Percentiles rank a stretch among this genome's conserved stretches.
Conservation (phyloP, 2,797 vertebrate genomes). For the Phoeniculus purpureus region DNA sequence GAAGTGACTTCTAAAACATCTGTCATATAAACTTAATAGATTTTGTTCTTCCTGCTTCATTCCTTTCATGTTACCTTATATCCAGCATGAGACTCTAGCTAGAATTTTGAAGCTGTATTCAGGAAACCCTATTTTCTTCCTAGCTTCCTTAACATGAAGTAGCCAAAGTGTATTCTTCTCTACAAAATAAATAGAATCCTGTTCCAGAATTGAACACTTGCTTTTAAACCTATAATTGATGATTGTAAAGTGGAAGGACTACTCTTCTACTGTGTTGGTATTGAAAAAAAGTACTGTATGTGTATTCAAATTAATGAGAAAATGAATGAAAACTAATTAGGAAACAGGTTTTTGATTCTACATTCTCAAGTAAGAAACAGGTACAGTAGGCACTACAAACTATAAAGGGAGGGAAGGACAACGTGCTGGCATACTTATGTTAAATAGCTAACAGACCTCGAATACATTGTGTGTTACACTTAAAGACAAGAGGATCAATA, state of each 20-base stretch:
- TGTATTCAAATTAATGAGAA: neutral
- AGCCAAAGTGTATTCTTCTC: neutral
- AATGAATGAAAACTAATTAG: neutral
- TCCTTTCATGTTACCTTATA: neutral
- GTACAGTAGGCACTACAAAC: neutral
- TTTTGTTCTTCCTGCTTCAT: neutral
- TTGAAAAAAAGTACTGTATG: neutral
- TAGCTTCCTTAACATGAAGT: neutral
- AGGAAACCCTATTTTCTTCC: neutral
- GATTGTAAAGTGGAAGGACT: neutral
- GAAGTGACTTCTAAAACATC: neutral
- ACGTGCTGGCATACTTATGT: neutral
- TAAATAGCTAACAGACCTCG: conserved; percentile 32
- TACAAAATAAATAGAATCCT: neutral
- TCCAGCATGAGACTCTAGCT: neutral
- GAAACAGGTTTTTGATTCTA: neutral
- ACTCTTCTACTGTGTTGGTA: neutral
- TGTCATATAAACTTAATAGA: neutral
- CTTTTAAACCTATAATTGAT: neutral
- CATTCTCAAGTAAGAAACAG: neutral
- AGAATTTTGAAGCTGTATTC: neutral
- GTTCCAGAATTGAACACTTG: neutral
- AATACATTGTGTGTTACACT: neutral
- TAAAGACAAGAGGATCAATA: conserved; percentile 40
- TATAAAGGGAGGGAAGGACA: neutral